Conservation (phyloP, 1,140 invertebrate species). For the Apis laboriosa region DNA sequence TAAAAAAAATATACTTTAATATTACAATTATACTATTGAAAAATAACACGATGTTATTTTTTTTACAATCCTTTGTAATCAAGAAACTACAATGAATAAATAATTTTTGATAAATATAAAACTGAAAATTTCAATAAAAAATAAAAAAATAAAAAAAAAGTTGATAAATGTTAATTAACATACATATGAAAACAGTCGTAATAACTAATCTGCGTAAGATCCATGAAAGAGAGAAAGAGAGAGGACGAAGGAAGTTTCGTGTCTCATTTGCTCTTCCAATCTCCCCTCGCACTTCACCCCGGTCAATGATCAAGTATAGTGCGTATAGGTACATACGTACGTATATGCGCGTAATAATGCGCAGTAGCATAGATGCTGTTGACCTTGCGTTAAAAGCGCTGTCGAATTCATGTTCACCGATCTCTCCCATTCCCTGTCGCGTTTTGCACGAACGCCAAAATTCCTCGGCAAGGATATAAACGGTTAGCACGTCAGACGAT, state of each 20-base stretch:
- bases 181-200: background rate
- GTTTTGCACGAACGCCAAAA: slow-evolving; percentile 22
- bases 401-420: slow-evolving; percentile 56
- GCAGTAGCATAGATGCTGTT: slow-evolving; percentile 66
- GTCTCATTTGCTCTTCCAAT: background rate
- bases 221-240: background rate
- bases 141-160: background rate
- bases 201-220: background rate
- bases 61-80: background rate
- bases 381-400: slow-evolving; percentile 71
- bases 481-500: background rate
- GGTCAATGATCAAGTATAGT: slow-evolving; percentile 46
- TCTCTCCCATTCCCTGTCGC: slow-evolving; percentile 25
- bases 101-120: background rate
- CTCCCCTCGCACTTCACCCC: background rate
- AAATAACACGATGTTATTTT: background rate
- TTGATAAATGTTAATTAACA: background rate
- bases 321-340: background rate
- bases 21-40: too few relatives aligned
- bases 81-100: background rate
- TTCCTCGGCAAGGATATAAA: slow-evolving; percentile 28
- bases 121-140: background rate
- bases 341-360: slow-evolving; percentile 54
- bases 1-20: too few relatives aligned
- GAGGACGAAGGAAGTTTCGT: too few relatives aligned